Conservation (phyloP, 2,113 vertebrate species). For the Tretioscincus oriximinensis region DNA sequence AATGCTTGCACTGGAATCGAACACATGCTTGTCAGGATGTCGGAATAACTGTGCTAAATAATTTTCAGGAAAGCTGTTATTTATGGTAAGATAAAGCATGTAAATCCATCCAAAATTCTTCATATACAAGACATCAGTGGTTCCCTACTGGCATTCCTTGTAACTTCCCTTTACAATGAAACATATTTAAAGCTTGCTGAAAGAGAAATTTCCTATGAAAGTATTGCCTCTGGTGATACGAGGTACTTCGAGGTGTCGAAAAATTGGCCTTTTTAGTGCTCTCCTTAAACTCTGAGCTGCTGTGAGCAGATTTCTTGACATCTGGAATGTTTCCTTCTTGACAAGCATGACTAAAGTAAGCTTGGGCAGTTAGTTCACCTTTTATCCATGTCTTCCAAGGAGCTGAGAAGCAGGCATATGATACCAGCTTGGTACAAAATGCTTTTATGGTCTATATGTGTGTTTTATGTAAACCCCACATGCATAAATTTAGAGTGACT, state of each 20-base stretch:
- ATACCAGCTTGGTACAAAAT: not conserved
- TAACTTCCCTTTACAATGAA: not conserved
- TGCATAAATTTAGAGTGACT: conserved; percentile 9
- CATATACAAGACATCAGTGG: conserved; percentile 25
- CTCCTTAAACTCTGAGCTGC: not conserved
- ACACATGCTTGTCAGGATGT: conserved; percentile 56
- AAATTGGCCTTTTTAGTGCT: conserved; percentile 10
- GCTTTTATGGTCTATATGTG: not conserved
- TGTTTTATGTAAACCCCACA: conserved; percentile 24
- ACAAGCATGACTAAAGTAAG: not conserved
- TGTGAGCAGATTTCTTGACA: not conserved
- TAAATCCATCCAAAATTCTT: conserved; percentile 34
- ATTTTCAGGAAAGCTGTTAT: conserved; percentile 61
- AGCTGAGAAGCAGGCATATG: not conserved
- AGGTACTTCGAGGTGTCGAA: conserved; percentile 1
- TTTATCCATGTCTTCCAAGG: conserved; percentile 1
- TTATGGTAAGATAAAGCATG: conserved; percentile 49
- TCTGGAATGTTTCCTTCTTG: not conserved
- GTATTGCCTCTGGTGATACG: conserved; percentile 2
- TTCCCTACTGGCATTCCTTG: conserved; percentile 40
- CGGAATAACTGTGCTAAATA: conserved; percentile 41
- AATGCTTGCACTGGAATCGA: conserved; percentile 46
- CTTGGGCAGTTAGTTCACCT: not conserved
- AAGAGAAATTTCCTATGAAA: conserved; percentile 10
- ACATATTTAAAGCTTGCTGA: conserved; percentile 7